These are phyloP conservation scores for Myioborus miniatus DNA, from an alignment of 2,797 vertebrate genomes.

Conservation along the genomic window DNA sequence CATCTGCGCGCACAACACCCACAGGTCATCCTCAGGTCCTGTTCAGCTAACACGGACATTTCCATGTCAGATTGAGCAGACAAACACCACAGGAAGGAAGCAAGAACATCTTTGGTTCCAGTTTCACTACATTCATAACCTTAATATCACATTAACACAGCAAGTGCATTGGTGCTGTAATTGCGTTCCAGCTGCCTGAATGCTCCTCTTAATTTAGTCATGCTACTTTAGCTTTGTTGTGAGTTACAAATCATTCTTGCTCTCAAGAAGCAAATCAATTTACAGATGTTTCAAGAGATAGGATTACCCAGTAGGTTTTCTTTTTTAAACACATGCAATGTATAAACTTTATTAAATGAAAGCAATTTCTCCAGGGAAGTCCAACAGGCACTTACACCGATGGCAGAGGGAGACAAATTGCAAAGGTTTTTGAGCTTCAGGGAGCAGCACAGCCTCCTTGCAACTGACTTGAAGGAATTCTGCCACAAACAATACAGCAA, in stretches of 20 bases:
- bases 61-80: background rate
- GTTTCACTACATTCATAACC: background rate
- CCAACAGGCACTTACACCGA: background rate
- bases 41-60: background rate
- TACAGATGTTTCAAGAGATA: constrained; percentile 38
- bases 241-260: constrained; percentile 27
- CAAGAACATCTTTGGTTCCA: background rate
- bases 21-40: background rate
- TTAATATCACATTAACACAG: background rate
- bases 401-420: background rate
- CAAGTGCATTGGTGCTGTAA: background rate
- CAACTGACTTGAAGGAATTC: background rate
- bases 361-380: constrained; percentile 28
- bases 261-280: constrained; percentile 51
- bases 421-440: background rate
- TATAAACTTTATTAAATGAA: constrained; percentile 22
- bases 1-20: accelerated
- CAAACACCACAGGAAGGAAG: background rate
- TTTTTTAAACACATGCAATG: background rate
- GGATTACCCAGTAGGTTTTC: background rate
- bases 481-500: background rate
- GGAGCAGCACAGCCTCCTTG: background rate
- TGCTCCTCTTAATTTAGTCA: constrained; percentile 25
- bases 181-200: constrained; percentile 14
- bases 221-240: constrained; percentile 16